Evolutionary conservation across 2,888 invertebrate genomes (phyloP), one percentile per base, ranked within the genome.

Genomic region (Nineta flava): DNA sequence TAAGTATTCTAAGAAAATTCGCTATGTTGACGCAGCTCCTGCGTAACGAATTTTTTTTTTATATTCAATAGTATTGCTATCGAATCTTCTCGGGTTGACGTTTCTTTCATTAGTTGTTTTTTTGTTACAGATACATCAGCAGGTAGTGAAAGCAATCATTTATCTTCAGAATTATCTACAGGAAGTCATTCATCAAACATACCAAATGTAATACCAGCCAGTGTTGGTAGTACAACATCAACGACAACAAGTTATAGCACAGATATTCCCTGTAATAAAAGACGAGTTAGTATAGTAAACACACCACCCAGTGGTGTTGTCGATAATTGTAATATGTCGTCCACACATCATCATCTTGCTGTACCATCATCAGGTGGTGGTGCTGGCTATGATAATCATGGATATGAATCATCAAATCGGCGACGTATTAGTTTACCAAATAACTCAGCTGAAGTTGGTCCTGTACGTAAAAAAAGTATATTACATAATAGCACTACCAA

Each of bases 391-490:
- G 82, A 82, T 60, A 81, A 82, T 63, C 67, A 71, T 48, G 79
- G 73, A 2, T 81, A 75, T 51, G 82, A 83, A 59, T 73, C 75
- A 2, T 62, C 65, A 34, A 56, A 63, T 55, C 61, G 67, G 57
- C 55, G 66, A 50, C 65, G 67, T 59, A 60, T 64, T 40, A 64
- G 65, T 31, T 52, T 63, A 1, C 55, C 57, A 3, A 63, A 64
- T 2, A 64, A 74, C 58, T 73, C 74, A 56, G 62, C 72, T 47
- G 78, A 79, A 62, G 75, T 79, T 55, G 83, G 82, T 51, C 82
- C 83, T 15, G 77, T 78, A 51, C 71, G 83, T 57, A 77, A 81
- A 55, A 82, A 82, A 62, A 82, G 83, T 62, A 82, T 82, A 60
- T 69, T 83, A 49, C 76, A 82, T 61, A 78, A 79, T 62, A 70